Conservation (phyloP, 2,113 vertebrate species). For the Turdus rufiventris region DNA sequence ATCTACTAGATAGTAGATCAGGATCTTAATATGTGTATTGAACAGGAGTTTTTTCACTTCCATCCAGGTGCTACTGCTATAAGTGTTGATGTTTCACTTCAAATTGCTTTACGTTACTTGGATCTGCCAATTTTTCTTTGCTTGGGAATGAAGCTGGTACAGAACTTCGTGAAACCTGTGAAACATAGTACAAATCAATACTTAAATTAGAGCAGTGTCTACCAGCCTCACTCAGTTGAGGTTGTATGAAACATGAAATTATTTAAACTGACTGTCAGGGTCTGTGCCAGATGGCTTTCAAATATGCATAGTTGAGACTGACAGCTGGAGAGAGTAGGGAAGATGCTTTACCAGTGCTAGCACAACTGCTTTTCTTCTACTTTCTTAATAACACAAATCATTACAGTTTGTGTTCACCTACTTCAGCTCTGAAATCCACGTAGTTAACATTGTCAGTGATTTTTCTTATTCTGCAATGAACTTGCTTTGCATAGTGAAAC, state of each 20-base stretch:
- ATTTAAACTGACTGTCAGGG: background rate
- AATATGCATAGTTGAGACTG: background rate
- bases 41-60: background rate
- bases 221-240: background rate
- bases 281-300: background rate
- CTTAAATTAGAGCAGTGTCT: background rate
- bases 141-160: background rate
- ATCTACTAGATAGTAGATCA: background rate
- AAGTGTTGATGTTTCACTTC: background rate
- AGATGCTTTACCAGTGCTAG: background rate
- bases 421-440: background rate
- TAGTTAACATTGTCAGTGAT: background rate
- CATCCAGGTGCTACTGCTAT: background rate
- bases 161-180: background rate
- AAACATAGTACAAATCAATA: background rate
- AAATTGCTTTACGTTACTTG: background rate
- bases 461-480: background rate
- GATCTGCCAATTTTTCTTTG: background rate
- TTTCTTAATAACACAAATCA: background rate
- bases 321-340: background rate
- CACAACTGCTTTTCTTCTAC: background rate
- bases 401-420: background rate
- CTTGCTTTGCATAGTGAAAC: background rate
- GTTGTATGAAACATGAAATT: background rate
- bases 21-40: background rate